Base-by-base conservation (phyloP, 2,797 vertebrate species). In the Thunnus albacares region DNA sequence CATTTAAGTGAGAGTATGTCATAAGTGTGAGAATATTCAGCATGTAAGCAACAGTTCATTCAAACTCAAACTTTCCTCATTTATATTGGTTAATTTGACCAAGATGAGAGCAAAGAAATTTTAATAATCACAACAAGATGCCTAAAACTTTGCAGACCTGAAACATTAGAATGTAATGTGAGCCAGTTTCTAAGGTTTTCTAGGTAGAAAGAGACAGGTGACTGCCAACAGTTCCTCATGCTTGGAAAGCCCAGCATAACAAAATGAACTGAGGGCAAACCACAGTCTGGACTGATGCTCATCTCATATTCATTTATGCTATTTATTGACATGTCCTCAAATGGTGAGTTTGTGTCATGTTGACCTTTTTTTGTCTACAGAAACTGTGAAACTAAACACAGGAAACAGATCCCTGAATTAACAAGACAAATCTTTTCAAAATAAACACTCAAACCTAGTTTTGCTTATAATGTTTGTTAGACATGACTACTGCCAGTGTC, bases 291-390 rank as follows among this genome's bases (percentile, higher is more conserved):
- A 55, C 59, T 26, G 22, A 52, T 20, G 56, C 62, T 58, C 63
- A 41, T 83, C 68, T 75, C 56, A 47, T 2, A 49, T 59, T 75
- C 67, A 68, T 24, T 24, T 24, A 24, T 24, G 62, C 26, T 61
- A n/a, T 76, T 73, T 49, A 38, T 68, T 60, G 26, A 43, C 18
- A 59, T 64, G 49, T 67, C 30, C 41, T 58, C 24, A 61, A 28
- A n/a, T 55, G 45, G 52, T 49, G 12, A 41, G 51, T 66, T 4
- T 2, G 15, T 52, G 33, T 71, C 52, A 28, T 1, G 30, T 6
- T 64, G 55, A 60, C n/a, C 30, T 33, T 18, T 30, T 55, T 60
- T 57, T 38, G 20, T 56, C 35, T 59, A 6, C 26, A 57, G 28
- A 51, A 51, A 45, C 26, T 12, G 55, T 70, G 52, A 33, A 47